phyloP scores from a whole-genome alignment of 2,888 invertebrate species.

The Onthophagus sagittarius region DNA sequence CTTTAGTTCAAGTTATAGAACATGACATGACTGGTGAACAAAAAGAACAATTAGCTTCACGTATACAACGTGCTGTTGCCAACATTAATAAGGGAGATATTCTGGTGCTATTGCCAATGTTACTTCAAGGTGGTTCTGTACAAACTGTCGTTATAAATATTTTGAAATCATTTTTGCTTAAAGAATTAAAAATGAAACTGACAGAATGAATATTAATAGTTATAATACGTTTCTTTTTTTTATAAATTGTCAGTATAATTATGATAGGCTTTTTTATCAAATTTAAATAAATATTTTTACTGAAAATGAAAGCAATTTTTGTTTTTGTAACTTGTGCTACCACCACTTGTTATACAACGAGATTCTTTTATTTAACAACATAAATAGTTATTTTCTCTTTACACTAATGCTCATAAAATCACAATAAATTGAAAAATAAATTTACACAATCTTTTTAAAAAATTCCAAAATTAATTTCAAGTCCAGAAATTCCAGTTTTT shows the following conservation, averaged over 20 bases:
- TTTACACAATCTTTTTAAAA: too few relatives aligned
- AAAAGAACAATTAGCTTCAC: constrained; percentile 31
- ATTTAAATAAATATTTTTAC: too few relatives aligned
- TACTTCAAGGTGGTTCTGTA: constrained; percentile 13
- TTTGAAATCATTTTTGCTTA: constrained; percentile 8
- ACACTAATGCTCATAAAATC: too few relatives aligned
- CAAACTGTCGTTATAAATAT: constrained; percentile 11
- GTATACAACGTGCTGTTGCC: constrained; percentile 30
- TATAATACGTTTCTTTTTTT: background rate
- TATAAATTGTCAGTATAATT: background rate
- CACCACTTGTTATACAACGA: too few relatives aligned
- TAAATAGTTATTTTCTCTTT: too few relatives aligned
- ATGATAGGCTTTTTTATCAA: background rate
- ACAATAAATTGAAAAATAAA: too few relatives aligned
- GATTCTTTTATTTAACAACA: too few relatives aligned
- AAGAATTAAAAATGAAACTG: constrained; percentile 5
- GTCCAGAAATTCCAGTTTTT: too few relatives aligned
- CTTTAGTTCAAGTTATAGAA: constrained; percentile 39
- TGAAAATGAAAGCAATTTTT: too few relatives aligned
- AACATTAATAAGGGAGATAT: constrained; percentile 35
- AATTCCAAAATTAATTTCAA: too few relatives aligned
- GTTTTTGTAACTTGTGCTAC: too few relatives aligned
- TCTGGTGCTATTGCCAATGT: constrained; percentile 15
- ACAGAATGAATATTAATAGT: background rate
- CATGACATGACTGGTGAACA: constrained; percentile 39